Conservation (phyloP, 2,888 invertebrate species). For the Molorchus minor region DNA sequence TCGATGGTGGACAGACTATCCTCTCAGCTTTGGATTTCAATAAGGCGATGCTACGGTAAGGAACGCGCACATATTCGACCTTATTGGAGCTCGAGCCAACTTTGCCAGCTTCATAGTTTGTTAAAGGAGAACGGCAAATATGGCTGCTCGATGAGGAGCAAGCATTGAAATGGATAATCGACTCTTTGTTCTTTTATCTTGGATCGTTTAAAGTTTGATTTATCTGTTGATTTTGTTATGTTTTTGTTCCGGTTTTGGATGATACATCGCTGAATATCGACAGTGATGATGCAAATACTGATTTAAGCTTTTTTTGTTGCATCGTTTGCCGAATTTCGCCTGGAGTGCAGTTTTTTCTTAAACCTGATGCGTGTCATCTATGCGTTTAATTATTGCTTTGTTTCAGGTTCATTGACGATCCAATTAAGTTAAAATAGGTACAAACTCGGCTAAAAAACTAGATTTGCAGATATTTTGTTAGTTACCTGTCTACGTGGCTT, state of each 20-base stretch:
- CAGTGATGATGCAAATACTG: slow-evolving; percentile 10
- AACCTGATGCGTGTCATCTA: too few species aligned
- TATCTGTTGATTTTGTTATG: slow-evolving; percentile 4
- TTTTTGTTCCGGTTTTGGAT: slow-evolving; percentile 7
- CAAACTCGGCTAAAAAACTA: too few species aligned
- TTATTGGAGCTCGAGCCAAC: slow-evolving; percentile 63
- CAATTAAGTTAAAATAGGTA: too few species aligned
- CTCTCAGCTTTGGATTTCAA: slow-evolving; percentile 47
- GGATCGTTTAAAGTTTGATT: background rate
- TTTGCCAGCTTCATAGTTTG: slow-evolving; percentile 29
- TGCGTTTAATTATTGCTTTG: too few species aligned
- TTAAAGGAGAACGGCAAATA: slow-evolving; percentile 37
- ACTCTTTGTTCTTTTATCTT: slow-evolving; percentile 8
- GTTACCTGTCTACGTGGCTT: too few species aligned
- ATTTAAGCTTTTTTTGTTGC: too few species aligned
- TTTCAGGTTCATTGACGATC: too few species aligned
- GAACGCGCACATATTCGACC: slow-evolving; percentile 69
- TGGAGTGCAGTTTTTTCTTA: too few species aligned
- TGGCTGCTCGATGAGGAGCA: slow-evolving; percentile 32
- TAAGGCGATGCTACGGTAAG: slow-evolving; percentile 66
- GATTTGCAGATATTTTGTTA: too few species aligned
- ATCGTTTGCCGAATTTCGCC: too few species aligned
- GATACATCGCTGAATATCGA: slow-evolving; percentile 11
- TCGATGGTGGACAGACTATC: slow-evolving; percentile 23
- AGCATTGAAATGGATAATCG: slow-evolving; percentile 7